Base-by-base conservation (phyloP, 2,113 vertebrate genomes). In the Chlorocebus sabaeus region DNA sequence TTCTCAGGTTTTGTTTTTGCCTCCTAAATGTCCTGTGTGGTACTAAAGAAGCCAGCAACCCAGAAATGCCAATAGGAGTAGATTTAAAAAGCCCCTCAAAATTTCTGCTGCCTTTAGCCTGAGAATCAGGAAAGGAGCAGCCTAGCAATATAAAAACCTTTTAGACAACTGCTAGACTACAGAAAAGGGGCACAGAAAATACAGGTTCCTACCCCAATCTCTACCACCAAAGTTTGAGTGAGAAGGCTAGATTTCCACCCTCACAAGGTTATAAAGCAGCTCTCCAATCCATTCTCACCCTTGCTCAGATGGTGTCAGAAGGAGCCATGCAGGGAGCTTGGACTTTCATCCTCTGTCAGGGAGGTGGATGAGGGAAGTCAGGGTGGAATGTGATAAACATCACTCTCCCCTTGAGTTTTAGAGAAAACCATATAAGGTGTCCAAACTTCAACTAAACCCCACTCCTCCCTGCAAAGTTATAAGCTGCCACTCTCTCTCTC, bases 191-290 rank as follows among this genome's bases (percentile, higher is more conserved):
- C 9, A 83, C 8, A 83, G 35, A 22, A 67, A 92, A 48, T n/a
- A 20, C 2, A 6, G 8, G 2, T 2, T 3, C 10, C 30, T 2
- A 17, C 7, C 1, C 25, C 14, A 59, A 45, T 10, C 13, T 23
- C 17, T 14, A 57, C 11, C 32, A n/a, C 10, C 14, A 55, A 61
- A 38, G 16, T 4, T 22, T 67, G 20, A 67, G 18, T 16, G 22
- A 17, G 68, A 20, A 88, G 30, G 10, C 13, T 73, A 35, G 7
- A 70, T 22, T 52, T 38, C 18, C 17, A 85, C 3, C 6, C 10
- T 81, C 4, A 38, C 55, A 52, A 59, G 43, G 25, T 6, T 81
- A 55, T 13, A 81, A 76, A 45, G 9, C 8, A 50, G 1, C 3
- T 20, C 6, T 30, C 5, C 13, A 85, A 6, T 35, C 22, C 50